These are phyloP conservation scores for Esox masquinongy DNA, from an alignment of 2,797 vertebrate species.

Conservation along the genomic window DNA sequence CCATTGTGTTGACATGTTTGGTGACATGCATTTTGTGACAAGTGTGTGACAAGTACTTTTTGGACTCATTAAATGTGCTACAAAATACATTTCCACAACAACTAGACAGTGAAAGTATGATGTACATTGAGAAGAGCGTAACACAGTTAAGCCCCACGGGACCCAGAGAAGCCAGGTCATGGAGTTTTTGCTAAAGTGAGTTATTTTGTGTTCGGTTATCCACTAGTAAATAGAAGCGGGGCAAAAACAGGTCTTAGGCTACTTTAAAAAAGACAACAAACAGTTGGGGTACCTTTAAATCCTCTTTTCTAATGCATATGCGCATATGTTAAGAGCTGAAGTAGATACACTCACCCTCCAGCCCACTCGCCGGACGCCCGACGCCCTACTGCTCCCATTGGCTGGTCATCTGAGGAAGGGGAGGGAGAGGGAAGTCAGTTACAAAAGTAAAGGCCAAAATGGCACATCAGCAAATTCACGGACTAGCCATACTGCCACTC, in stretches of 20 bases:
- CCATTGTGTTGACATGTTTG: too few relatives aligned
- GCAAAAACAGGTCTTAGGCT: not conserved
- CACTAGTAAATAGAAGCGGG: not conserved
- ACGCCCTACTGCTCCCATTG: slow-evolving; percentile 78
- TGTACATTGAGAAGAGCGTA: not conserved
- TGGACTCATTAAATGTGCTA: too few relatives aligned
- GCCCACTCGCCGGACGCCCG: slow-evolving; percentile 91
- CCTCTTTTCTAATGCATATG: not conserved
- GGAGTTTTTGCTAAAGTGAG: not conserved
- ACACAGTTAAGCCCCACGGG: not conserved
- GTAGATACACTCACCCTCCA: slow-evolving; percentile 83
- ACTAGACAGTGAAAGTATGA: not conserved
- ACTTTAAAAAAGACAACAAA: not conserved
- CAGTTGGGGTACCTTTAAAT: not conserved
- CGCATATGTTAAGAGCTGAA: not conserved
- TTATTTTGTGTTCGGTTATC: not conserved
- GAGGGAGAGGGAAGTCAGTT: not conserved
- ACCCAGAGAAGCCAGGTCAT: not conserved
- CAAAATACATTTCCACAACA: not conserved
- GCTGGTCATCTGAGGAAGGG: slow-evolving; percentile 83
- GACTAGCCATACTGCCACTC: slow-evolving; percentile 6
- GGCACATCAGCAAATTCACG: slow-evolving; percentile 8
- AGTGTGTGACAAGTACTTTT: too few relatives aligned
- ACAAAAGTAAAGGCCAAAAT: not conserved
- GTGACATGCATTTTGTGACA: too few relatives aligned